These are phyloP conservation scores for Hucho hucho DNA, from an alignment of 2,113 vertebrate species.

Conservation along the genomic window DNA sequence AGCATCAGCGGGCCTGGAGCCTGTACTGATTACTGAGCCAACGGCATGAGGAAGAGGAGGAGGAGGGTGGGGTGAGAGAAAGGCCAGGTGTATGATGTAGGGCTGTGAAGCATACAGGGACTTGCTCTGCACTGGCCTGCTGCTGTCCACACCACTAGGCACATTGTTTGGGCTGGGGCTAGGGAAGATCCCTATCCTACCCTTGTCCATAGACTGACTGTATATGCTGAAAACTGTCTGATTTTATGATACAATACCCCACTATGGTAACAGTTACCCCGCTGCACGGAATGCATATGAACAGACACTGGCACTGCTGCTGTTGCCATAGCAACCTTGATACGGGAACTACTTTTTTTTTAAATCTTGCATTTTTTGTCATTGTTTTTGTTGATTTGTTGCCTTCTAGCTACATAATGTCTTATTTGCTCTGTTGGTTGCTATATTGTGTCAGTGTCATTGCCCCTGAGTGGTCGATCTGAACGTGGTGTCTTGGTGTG, in stretches of 20 bases:
- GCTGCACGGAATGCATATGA: background rate
- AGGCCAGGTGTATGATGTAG: slow-evolving; percentile 7
- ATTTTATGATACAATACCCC: background rate
- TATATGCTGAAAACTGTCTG: background rate
- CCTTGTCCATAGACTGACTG: background rate
- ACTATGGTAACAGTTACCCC: background rate
- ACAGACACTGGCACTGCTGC: background rate
- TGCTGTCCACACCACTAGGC: slow-evolving; percentile 67
- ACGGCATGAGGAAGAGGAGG: slow-evolving; percentile 28
- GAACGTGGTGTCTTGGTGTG: no score
- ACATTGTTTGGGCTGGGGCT: slow-evolving; percentile 14
- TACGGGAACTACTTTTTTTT: background rate
- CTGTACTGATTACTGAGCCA: slow-evolving; percentile 81
- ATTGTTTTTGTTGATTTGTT: background rate
- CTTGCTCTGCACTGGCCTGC: slow-evolving; percentile 41
- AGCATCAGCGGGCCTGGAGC: slow-evolving; percentile 79
- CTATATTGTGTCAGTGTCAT: slow-evolving; percentile 1
- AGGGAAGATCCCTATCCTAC: background rate
- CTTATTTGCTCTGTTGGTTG: background rate
- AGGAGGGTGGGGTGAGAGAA: slow-evolving; percentile 5
- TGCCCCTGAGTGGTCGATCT: no score
- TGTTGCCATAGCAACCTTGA: background rate
- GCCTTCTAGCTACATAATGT: background rate
- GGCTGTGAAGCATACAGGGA: slow-evolving; percentile 11
- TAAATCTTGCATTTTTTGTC: background rate